phyloP scores from a whole-genome alignment of 1,140 invertebrate genomes.

The Calliopsis andreniformis region DNA sequence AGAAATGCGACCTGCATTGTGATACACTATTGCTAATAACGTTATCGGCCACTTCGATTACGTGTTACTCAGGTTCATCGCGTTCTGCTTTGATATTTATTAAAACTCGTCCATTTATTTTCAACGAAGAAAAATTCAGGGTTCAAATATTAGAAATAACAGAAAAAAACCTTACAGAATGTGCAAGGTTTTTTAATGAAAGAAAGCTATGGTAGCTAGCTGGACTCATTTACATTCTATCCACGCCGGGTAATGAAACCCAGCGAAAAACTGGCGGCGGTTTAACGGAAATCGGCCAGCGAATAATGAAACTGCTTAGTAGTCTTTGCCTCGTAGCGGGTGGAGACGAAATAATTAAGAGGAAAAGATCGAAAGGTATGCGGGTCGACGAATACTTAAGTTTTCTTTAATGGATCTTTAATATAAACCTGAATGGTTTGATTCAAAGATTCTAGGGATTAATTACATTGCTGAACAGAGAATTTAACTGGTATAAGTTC shows the following conservation, averaged over 20 bases:
- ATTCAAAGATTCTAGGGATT: slow-evolving; percentile 30
- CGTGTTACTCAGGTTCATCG: not conserved
- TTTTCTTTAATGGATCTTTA: slow-evolving; percentile 59
- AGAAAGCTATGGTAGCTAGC: slow-evolving; percentile 62
- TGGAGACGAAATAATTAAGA: slow-evolving; percentile 76
- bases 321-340: slow-evolving; percentile 73
- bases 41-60: not conserved
- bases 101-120: not conserved
- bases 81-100: not conserved
- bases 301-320: slow-evolving; percentile 81
- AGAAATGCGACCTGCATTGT: slow-evolving; percentile 6
- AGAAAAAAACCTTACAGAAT: not conserved
- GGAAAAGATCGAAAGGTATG: slow-evolving; percentile 74
- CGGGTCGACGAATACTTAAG: slow-evolving; percentile 51
- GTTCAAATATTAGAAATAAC: too few relatives aligned
- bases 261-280: slow-evolving; percentile 77
- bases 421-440: slow-evolving; percentile 37
- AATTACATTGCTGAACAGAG: slow-evolving; percentile 15
- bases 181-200: slow-evolving; percentile 50
- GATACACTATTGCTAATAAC: slow-evolving; percentile 17
- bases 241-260: slow-evolving; percentile 78
- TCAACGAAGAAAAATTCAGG: too few relatives aligned
- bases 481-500: slow-evolving; percentile 5
- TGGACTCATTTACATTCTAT: slow-evolving; percentile 78
- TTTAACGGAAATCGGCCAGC: slow-evolving; percentile 79